phyloP scores from a whole-genome alignment of 1,140 invertebrate genomes.

The Pinna nobilis region DNA sequence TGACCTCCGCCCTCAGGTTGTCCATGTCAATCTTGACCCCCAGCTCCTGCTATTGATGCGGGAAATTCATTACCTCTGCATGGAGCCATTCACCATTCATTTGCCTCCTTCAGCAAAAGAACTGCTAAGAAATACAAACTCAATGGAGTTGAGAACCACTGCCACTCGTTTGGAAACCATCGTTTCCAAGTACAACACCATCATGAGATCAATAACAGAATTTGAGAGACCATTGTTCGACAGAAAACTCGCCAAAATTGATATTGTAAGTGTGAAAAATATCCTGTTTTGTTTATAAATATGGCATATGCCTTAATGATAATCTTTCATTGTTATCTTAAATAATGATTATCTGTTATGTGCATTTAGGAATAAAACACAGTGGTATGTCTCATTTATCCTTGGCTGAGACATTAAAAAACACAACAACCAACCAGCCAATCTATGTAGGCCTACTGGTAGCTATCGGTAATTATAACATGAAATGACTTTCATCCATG shows the following conservation, averaged over 20 bases:
- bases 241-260: constrained; percentile 70
- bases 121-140: constrained; percentile 66
- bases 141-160: constrained; percentile 65
- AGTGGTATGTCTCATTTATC: too few species aligned
- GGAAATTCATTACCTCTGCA: constrained; percentile 71
- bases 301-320: too few species aligned
- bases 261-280: constrained; percentile 57
- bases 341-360: too few species aligned
- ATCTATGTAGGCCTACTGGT: too few species aligned
- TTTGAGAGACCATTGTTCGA: constrained; percentile 74
- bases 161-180: constrained; percentile 71
- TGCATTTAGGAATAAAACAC: too few species aligned
- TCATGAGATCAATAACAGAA: constrained; percentile 71
- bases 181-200: constrained; percentile 73
- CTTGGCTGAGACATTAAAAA: too few species aligned
- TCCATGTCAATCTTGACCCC: constrained; percentile 73
- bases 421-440: too few species aligned
- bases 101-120: constrained; percentile 67
- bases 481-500: too few species aligned
- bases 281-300: background rate
- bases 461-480: too few species aligned
- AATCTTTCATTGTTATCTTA: too few species aligned
- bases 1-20: constrained; percentile 67
- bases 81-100: constrained; percentile 67
- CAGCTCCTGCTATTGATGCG: constrained; percentile 68